Base-by-base conservation (phyloP, 2,797 vertebrate species). In the Acanthiza pusilla region DNA sequence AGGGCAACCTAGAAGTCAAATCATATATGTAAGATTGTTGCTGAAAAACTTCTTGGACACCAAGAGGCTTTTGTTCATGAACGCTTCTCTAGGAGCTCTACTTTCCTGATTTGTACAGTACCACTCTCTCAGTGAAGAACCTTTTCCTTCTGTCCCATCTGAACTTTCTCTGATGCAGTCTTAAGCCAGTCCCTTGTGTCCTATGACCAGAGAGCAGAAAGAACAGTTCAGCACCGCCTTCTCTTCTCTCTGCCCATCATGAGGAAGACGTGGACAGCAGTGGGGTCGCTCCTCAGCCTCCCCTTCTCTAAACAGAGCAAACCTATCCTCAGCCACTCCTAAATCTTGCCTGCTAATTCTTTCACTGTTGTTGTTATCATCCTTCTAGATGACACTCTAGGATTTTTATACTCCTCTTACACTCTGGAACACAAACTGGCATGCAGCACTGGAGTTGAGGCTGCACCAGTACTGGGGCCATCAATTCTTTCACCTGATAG, bases 401-500 rank as follows among this genome's bases (percentile, higher is more conserved):
- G 58, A 38, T 48, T 68, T 65, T 57, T 27, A 18, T 47, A 66
- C 43, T n/a, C 11, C 55, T 55, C n/a, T 26, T 38, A 17, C 6
- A 3, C 21, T 36, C 10, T 17, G 22, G 19, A 66, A 54, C 16
- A 48, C 42, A 13, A 50, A 48, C 17, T 0, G 5, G 45, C 78
- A 58, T 1, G 4, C 19, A 34, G 51, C 45, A 60, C 34, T 51
- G 2, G 0, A 40, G 23, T 6, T 9, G 22, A 87, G n/a, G 53
- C 17, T 2, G 1, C 70, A 38, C 2, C 9, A 51, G 4, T 32
- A 58, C 42, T 51, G 53, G 20, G 23, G 14, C 20, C 40, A 47
- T 16, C 15, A 11, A 7, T 42, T 66, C 42, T 71, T 42, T 61
- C 1, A 1, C 38, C 29, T 2, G 0, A 7, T 32, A 45, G 36